A percentile compares a stretch with the other conserved stretches of the same genome.
These are phyloP conservation scores for Anhinga anhinga DNA, from an alignment of 2,113 vertebrate genomes.

Conservation along the genomic window DNA sequence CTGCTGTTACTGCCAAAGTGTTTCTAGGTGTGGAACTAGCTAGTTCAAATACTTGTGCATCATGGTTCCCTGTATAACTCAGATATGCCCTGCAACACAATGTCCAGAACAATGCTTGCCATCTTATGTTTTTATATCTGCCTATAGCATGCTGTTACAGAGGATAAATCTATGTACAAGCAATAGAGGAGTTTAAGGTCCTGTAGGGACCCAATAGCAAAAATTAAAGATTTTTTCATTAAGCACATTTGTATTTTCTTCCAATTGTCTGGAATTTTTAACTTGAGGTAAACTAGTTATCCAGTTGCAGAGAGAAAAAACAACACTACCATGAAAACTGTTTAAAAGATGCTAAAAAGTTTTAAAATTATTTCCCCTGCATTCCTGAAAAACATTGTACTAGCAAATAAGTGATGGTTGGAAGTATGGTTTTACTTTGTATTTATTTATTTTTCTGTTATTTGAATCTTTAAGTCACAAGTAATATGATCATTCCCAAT, in stretches of 20 bases:
- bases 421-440: neutral
- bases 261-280: neutral
- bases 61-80: neutral
- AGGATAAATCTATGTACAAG: neutral
- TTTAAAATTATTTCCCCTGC: neutral
- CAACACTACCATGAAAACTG: neutral
- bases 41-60: neutral
- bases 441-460: neutral
- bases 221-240: neutral
- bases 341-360: neutral
- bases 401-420: neutral
- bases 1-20: neutral
- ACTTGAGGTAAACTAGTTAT: neutral
- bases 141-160: neutral
- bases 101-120: neutral
- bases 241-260: neutral
- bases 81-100: neutral
- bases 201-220: neutral
- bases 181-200: neutral
- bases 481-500: neutral
- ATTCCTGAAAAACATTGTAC: neutral
- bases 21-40: neutral
- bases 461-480: neutral
- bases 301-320: neutral
- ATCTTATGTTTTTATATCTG: neutral